Base-by-base conservation (phyloP, 2,888 invertebrate species). In the Leptothorax acervorum region DNA sequence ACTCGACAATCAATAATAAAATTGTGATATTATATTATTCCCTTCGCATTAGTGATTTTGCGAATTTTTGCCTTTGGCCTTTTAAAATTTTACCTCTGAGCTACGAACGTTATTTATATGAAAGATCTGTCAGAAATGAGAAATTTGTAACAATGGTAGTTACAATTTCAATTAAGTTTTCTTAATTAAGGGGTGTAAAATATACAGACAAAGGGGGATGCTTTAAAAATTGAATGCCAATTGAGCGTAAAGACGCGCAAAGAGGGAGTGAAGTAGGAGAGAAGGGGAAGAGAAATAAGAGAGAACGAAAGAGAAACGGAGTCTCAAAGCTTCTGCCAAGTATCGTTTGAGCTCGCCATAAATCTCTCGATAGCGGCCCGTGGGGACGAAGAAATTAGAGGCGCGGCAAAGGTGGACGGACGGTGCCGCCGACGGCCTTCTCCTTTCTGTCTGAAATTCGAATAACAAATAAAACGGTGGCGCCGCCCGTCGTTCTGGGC, bases 351-450 rank as follows among this genome's bases (percentile, higher is more conserved):
- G 83, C 85, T 87, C 28, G 79, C 84, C 85, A 87, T 92, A 92
- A 92, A 92, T 92, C 92, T 90, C 86, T 92, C 87, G 85, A 88
- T 91, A 88, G 84, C 35, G 73, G 83, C 73, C 48, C 83, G 85
- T 75, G 78, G 85, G 78, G 85, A 55, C 76, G 86, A 73, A 76
- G 89, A 85, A 90, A 88, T 87, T 86, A 88, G 86, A 86, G 83
- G 76, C 83, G 76, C 48, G 71, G 53, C 70, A 74, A 76, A 87
- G 79, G 83, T 87, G 86, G 82, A 74, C 65, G 86, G 70, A 74
- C 65, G 86, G 70, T 39, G 83, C 76, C 28, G 48, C 68, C 48
- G 12, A 12, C 55, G 60, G 68, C 65, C 82, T 86, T 45, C 9
- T 53, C 23, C 48, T 42, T 48, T 57, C 66, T 55, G 68, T 82